Percentiles rank a stretch among this genome's conserved stretches.
These are phyloP conservation scores for Anableps anableps DNA, from an alignment of 2,797 vertebrate species.

Conservation along the genomic window DNA sequence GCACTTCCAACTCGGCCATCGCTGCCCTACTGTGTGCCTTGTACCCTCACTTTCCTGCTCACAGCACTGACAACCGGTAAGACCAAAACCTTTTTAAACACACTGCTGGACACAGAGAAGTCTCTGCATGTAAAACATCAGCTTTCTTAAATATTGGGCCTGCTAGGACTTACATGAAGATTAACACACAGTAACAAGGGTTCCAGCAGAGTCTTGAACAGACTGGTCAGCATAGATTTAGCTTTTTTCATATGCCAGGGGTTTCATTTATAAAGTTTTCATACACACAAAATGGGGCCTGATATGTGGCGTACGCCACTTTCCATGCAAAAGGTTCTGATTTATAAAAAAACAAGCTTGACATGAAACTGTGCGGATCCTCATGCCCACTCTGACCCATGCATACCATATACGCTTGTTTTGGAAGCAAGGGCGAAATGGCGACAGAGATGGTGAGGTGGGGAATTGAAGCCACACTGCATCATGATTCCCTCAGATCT, in stretches of 20 bases:
- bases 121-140: neutral
- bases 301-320: no score
- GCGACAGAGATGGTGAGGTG: no score
- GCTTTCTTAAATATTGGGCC: neutral
- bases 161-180: neutral
- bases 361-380: no score
- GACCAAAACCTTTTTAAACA: constrained; percentile 21
- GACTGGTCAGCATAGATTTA: neutral
- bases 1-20: constrained; percentile 96
- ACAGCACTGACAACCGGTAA: constrained; percentile 98
- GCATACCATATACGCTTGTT: no score
- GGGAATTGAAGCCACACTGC: no score
- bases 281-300: no score
- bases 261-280: no score
- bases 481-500: no score
- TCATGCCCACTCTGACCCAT: no score
- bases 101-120: neutral
- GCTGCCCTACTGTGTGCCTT: constrained; percentile 96
- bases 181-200: neutral
- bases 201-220: neutral
- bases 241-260: neutral
- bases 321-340: no score
- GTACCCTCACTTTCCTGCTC: constrained; percentile 96
- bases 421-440: no score
- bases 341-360: no score